Evolutionary conservation across 2,113 vertebrate genomes (phyloP).

Genomic region (Genyomyrus donnyi): DNA sequence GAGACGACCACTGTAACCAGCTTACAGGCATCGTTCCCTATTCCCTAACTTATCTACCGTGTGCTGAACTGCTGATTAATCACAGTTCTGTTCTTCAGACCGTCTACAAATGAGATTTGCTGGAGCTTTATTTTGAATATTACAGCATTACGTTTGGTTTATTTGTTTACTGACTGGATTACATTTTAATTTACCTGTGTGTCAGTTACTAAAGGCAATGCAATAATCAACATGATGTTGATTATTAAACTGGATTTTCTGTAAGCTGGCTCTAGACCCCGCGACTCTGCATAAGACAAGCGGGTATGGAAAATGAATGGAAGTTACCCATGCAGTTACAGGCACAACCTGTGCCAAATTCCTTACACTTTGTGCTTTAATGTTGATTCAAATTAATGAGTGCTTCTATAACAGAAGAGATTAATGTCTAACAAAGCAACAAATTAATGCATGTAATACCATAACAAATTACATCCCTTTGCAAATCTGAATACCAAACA

Average conservation of each 20-base stretch:
- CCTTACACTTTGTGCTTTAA: neutral
- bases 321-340: neutral
- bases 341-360: neutral
- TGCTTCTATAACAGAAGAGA: neutral
- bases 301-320: neutral
- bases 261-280: neutral
- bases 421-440: neutral
- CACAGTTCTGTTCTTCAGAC: neutral
- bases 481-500: neutral
- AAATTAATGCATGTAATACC: neutral
- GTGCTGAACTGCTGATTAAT: neutral
- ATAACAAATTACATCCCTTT: neutral
- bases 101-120: neutral
- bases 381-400: neutral
- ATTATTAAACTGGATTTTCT: neutral
- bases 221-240: neutral
- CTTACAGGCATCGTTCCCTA: neutral
- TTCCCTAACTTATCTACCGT: neutral
- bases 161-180: neutral
- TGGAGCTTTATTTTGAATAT: neutral
- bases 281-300: neutral
- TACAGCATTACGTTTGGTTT: neutral
- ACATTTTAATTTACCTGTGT: neutral
- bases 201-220: neutral
- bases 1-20: neutral